Conservation (phyloP, 2,888 invertebrate species). For the Romanomermis culicivorax region DNA sequence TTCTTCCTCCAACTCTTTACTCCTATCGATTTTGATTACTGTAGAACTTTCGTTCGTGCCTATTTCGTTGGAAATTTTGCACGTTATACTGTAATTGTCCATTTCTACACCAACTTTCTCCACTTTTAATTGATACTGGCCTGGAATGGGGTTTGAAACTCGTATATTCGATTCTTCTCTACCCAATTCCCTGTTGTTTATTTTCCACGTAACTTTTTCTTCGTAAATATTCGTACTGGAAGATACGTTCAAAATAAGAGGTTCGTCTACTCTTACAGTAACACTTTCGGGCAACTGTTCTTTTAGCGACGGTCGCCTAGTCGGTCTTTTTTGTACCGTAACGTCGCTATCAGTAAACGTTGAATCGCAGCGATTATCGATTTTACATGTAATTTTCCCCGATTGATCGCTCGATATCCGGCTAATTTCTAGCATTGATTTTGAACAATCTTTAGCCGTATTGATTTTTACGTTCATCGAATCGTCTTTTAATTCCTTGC, state of each 20-base stretch:
- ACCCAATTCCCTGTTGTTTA: not conserved
- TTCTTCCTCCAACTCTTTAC: not conserved
- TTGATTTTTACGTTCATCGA: conserved; percentile 19
- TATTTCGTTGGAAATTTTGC: conserved; percentile 27
- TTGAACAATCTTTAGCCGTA: conserved; percentile 11
- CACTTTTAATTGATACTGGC: conserved; percentile 50
- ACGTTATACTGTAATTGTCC: conserved; percentile 22
- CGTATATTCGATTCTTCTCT: not conserved
- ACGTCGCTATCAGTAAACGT: not conserved
- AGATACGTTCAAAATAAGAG: too few species aligned
- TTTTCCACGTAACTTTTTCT: not conserved
- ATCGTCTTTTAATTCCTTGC: conserved; percentile 20
- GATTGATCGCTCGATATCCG: not conserved
- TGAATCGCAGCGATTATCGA: not conserved
- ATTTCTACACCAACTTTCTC: conserved; percentile 30
- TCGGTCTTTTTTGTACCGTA: not conserved
- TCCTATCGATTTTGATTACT: not conserved
- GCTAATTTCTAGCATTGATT: not conserved
- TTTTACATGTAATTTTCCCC: conserved; percentile 4
- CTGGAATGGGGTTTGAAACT: not conserved
- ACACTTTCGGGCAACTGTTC: not conserved
- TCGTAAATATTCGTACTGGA: not conserved
- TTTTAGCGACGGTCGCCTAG: not conserved
- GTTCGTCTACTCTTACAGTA: too few species aligned
- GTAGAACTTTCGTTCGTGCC: conserved; percentile 21